Evolutionary conservation across 2,113 vertebrate species (phyloP), one percentile per base, ranked within the genome.

Genomic region (Syrrhaptes paradoxus): DNA sequence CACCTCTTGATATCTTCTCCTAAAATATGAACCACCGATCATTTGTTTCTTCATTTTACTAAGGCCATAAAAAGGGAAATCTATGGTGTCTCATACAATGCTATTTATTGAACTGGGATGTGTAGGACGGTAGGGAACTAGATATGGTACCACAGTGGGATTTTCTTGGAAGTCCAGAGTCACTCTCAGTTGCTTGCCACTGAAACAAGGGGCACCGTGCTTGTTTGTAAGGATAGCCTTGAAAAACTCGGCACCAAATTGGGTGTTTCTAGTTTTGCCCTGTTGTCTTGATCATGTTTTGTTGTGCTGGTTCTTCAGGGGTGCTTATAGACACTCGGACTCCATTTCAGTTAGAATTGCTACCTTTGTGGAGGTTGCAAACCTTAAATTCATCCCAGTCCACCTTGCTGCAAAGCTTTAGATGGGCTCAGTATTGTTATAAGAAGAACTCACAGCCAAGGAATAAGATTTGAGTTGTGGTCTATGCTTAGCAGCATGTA

Each of bases 401-500:
- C 11, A n/a, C 22, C 16, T n/a, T 32, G 63, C 13, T 52, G 51
- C 51, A 66, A 66, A 66, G 29, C 29, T 41, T 45, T 67, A 22
- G 45, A 25, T 25, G 22, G 32, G 21, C 21, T 67, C 65, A 10
- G 12, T 67, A 25, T 25, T 25, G 15, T 67, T 48, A 67, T 65
- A 48, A 74, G 65, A 87, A 10, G 9, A 74, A 3, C 11, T 83
- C 24, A 4, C 7, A 54, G 32, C 3, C 9, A 54, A 86, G 6
- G 32, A 4, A 4, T 55, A 43, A 59, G 29, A 5, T 61, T 8
- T 48, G 31, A 57, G 6, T 57, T 48, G 8, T 0, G 2, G 6
- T 59, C 32, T 77, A 0, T 0, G 3, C 54, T 73, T 92, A 57
- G 31, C 17, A 51, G 25, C 0, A 0, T 54, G 20, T 45, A 20